Conservation (phyloP, 2,888 invertebrate genomes). For the Conchocele bisecta region DNA sequence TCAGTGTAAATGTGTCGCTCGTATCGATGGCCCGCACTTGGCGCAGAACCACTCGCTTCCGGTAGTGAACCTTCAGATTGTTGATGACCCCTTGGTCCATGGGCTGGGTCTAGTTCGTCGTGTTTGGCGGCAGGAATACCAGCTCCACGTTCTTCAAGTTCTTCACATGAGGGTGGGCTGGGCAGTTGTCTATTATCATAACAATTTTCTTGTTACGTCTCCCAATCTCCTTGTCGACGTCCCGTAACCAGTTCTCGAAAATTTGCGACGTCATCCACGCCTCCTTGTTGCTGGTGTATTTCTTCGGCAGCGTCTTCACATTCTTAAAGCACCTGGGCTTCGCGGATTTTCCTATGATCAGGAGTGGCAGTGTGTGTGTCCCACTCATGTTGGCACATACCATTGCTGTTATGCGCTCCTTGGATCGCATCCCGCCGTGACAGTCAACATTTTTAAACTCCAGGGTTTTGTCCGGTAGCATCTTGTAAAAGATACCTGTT, state of each 20-base stretch:
- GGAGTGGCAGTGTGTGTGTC: conserved; percentile 42
- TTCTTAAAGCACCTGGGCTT: conserved; percentile 59
- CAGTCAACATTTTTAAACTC: conserved; percentile 45
- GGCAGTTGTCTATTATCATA: conserved; percentile 59
- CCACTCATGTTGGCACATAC: conserved; percentile 54
- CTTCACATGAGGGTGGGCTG: conserved; percentile 49
- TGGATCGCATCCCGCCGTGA: conserved; percentile 43
- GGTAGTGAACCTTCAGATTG: conserved; percentile 35
- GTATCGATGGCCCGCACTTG: conserved; percentile 17
- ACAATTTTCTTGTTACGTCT: conserved; percentile 22
- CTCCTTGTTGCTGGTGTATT: conserved; percentile 36
- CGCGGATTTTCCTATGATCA: conserved; percentile 53
- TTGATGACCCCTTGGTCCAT: conserved; percentile 61
- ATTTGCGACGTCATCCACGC: conserved; percentile 60
- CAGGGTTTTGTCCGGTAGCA: conserved; percentile 40
- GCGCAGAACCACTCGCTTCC: conserved; percentile 15
- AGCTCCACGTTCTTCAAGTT: conserved; percentile 33
- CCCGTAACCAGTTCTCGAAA: conserved; percentile 54
- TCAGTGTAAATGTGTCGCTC: neutral
- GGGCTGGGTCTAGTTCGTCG: conserved; percentile 55
- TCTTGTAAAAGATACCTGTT: conserved; percentile 53
- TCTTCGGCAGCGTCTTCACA: conserved; percentile 44
- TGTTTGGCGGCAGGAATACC: conserved; percentile 60
- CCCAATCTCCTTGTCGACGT: conserved; percentile 30
- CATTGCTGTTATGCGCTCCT: conserved; percentile 45